Percentiles rank a stretch among this genome's conserved stretches.
phyloP scores from a whole-genome alignment of 2,113 vertebrate genomes.

The Mesoclemmys tuberculata region DNA sequence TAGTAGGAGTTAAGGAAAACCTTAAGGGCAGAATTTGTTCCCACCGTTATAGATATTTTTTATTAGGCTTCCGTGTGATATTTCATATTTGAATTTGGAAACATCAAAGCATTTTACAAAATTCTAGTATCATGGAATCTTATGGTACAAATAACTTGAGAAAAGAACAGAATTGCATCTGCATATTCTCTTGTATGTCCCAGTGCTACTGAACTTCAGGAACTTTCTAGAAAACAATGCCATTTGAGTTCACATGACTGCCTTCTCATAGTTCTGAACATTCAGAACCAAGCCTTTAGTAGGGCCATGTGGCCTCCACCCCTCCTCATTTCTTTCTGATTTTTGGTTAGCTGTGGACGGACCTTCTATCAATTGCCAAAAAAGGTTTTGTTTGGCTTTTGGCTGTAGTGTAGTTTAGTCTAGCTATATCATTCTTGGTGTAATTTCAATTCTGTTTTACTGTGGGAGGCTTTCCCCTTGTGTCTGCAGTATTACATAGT shows the following conservation, averaged over 20 bases:
- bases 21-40: background rate
- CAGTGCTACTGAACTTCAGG: background rate
- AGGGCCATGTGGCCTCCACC: background rate
- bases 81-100: background rate
- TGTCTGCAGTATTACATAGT: background rate
- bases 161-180: too few species aligned
- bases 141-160: too few species aligned
- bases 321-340: background rate
- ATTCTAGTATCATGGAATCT: too few species aligned
- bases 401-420: background rate
- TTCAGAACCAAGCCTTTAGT: background rate
- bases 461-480: background rate
- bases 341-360: background rate
- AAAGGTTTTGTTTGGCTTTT: background rate
- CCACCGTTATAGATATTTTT: background rate
- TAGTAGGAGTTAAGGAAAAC: background rate
- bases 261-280: constrained; percentile 3
- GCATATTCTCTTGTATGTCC: background rate
- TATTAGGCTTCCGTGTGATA: background rate
- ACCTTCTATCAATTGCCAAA: background rate
- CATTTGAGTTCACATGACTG: background rate
- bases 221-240: background rate
- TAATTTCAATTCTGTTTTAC: background rate
- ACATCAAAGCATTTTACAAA: background rate
- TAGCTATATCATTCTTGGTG: background rate